These are phyloP conservation scores for Loripinus fragilis DNA, from an alignment of 2,888 invertebrate species.

Conservation along the genomic window DNA sequence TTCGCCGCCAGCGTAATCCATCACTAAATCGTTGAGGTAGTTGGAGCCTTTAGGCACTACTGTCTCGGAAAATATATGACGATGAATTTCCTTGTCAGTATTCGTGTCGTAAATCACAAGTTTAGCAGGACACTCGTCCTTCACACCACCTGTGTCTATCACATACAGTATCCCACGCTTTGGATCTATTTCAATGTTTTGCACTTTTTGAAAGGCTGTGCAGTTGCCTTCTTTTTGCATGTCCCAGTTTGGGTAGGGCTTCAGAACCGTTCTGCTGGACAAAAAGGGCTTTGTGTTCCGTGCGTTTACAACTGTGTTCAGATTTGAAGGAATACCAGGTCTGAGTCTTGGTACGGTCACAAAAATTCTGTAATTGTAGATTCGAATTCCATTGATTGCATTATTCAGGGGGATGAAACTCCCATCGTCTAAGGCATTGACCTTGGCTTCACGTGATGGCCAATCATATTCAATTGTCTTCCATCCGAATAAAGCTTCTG, in stretches of 20 bases:
- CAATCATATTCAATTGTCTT: constrained; percentile 66
- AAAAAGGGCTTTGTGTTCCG: constrained; percentile 39
- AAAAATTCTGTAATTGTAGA: constrained; percentile 67
- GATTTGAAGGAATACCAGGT: constrained; percentile 69
- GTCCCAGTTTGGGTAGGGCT: constrained; percentile 71
- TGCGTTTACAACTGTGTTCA: constrained; percentile 63
- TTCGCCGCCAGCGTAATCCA: constrained; percentile 70
- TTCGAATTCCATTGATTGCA: constrained; percentile 67
- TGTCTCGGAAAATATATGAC: constrained; percentile 64
- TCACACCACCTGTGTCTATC: constrained; percentile 67
- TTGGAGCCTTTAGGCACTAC: constrained; percentile 64
- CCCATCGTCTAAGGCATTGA: constrained; percentile 36
- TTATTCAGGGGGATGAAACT: constrained; percentile 63
- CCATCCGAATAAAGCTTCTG: constrained; percentile 66
- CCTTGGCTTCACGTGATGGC: constrained; percentile 50
- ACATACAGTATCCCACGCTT: constrained; percentile 74
- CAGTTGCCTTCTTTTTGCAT: constrained; percentile 72
- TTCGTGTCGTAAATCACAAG: constrained; percentile 71
- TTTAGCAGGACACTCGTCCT: constrained; percentile 69
- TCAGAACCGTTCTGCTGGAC: constrained; percentile 57
- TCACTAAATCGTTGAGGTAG: constrained; percentile 73
- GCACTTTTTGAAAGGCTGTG: constrained; percentile 73
- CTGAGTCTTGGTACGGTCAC: constrained; percentile 72
- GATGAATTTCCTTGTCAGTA: constrained; percentile 52
- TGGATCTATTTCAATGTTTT: constrained; percentile 76